Evolutionary conservation across 2,888 invertebrate species (phyloP), one percentile per base, ranked within the genome.

Genomic region (Phlogophora meticulosa): DNA sequence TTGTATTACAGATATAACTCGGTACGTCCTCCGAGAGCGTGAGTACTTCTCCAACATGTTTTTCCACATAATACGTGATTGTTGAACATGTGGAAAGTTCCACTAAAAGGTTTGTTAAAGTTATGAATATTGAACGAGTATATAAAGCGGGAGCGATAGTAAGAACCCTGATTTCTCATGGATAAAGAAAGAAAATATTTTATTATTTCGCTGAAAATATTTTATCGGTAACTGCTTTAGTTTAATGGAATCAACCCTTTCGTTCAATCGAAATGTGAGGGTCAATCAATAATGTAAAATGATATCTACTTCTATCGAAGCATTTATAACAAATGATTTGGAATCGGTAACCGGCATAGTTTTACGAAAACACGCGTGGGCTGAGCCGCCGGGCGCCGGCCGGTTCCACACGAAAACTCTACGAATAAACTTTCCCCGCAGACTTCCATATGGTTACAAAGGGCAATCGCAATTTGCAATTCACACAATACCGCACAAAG

Each of bases 1-100:
- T 91, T 89, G 87, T 88, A 91, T 91, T 91, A 90, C 82, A 86
- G 90, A 91, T 91, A 90, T 84, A 83, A 65, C 49, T 65, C 38
- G 60, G 73, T 52, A 38, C 58, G 48, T 70, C 67, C 61, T 58
- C 46, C 20, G 53, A 56, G 43, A 55, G 55, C 55, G 61, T 59
- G 43, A 75, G 20, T 59, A 59, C 45, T 22, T 42, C 40, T 61
- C 34, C 53, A 62, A 53, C 20, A 67, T 62, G 22, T 72, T 72
- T 72, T 62, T 70, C 49, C 45, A 61, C 48, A 71, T 71, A 72
- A 60, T 62, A 70, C 56, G 22, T 65, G 59, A 63, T 78, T 78
- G 63, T 67, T 57, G 36, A 70, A 66, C 53, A 58, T 63, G 34
- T 77, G 32, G 40, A 68, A 78, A 72, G 40, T 78, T 66, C 32